Percentiles rank a stretch among this genome's conserved stretches.
phyloP scores from a whole-genome alignment of 2,888 invertebrate species.

The Athalia circularis region DNA sequence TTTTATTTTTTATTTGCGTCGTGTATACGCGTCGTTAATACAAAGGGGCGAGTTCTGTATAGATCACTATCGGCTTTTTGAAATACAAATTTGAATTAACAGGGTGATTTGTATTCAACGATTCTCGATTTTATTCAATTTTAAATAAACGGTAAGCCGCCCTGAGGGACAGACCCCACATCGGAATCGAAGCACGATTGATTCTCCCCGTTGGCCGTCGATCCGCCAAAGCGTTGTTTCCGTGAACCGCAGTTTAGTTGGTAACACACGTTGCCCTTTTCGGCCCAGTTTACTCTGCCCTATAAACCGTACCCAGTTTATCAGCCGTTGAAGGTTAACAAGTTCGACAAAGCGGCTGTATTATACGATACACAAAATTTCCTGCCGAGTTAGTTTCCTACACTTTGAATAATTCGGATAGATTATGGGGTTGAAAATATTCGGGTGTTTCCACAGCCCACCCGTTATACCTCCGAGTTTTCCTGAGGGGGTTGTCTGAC shows the following conservation, averaged over 20 bases:
- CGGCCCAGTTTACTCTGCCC: neutral
- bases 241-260: constrained; percentile 27
- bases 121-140: constrained; percentile 37
- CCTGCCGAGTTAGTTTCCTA: no score
- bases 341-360: neutral
- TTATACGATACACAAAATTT: neutral
- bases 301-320: neutral
- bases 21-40: no score
- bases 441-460: neutral
- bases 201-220: constrained; percentile 26
- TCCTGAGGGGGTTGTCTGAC: neutral
- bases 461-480: neutral
- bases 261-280: constrained; percentile 16
- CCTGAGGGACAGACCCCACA: constrained; percentile 12
- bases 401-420: no score
- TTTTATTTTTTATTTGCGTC: no score
- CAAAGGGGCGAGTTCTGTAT: neutral
- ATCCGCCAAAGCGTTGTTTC: constrained; percentile 41
- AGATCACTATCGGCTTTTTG: neutral
- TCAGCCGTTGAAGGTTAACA: neutral
- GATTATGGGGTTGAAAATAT: neutral
- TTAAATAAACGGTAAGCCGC: constrained; percentile 36
- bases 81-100: constrained; percentile 23
- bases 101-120: constrained; percentile 41
- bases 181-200: constrained; percentile 40